A percentile compares a stretch with the other conserved stretches of the same genome.
These are phyloP conservation scores for Cyrtorhinus lividipennis DNA, from an alignment of 1,140 invertebrate genomes.

Conservation along the genomic window DNA sequence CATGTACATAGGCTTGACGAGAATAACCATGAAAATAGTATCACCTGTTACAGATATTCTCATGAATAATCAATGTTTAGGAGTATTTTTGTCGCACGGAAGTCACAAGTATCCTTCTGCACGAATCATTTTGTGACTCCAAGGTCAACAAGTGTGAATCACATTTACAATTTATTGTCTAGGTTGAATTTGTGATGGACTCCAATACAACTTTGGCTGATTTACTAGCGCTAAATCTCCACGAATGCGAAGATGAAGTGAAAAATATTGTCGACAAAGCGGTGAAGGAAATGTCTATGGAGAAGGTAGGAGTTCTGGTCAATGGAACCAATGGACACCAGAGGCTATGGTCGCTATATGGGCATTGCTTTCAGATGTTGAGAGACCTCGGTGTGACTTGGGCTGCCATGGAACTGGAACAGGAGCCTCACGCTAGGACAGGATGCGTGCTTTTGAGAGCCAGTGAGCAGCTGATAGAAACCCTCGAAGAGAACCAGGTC, in stretches of 20 bases:
- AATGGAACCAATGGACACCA: too few species aligned
- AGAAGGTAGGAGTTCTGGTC: conserved; percentile 69
- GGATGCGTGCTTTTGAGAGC: conserved; percentile 67
- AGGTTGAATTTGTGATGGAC: conserved; percentile 88
- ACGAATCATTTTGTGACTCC: too few species aligned
- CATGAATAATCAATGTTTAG: too few species aligned
- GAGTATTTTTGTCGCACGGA: too few species aligned
- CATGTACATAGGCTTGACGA: too few species aligned
- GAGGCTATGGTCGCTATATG: too few species aligned
- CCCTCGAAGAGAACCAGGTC: conserved; percentile 95
- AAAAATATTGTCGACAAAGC: conserved; percentile 95
- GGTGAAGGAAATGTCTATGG: conserved; percentile 96
- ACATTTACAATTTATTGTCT: too few species aligned
- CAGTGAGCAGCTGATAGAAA: conserved; percentile 91
- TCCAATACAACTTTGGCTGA: conserved; percentile 80
- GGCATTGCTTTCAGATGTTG: conserved; percentile 33
- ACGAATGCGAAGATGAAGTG: conserved; percentile 90
- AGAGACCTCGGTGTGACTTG: conserved; percentile 79
- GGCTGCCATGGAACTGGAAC: conserved; percentile 85
- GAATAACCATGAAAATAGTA: too few species aligned
- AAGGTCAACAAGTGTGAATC: too few species aligned
- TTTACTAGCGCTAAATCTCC: conserved; percentile 73
- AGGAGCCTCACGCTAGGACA: conserved; percentile 74
- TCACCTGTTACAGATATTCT: too few species aligned
- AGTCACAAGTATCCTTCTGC: too few species aligned